A percentile compares a stretch with the other conserved stretches of the same genome.
These are phyloP conservation scores for Tortricodes alternella DNA, from an alignment of 2,888 invertebrate genomes.

Conservation along the genomic window DNA sequence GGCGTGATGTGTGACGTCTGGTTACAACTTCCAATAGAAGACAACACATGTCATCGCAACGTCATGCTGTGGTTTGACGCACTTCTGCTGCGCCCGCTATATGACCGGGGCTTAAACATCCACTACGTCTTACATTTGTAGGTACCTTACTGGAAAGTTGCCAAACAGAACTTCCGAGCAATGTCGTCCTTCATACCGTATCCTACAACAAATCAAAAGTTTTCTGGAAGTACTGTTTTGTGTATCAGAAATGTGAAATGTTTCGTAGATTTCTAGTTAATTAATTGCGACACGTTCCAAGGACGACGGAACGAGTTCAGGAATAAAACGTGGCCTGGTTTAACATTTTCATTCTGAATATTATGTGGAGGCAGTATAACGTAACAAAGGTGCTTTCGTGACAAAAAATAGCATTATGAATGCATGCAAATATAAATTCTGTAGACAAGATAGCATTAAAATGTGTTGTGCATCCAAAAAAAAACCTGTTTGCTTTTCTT, in stretches of 20 bases:
- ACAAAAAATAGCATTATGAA: not conserved
- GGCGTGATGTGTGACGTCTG: too few relatives aligned
- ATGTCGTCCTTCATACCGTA: slow-evolving; percentile 48
- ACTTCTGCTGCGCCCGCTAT: too few relatives aligned
- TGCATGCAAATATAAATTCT: not conserved
- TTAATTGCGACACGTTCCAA: slow-evolving; percentile 15
- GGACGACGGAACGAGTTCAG: slow-evolving; percentile 11
- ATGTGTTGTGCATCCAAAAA: not conserved
- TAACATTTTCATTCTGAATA: not conserved
- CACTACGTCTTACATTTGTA: slow-evolving; percentile 37
- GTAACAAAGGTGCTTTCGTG: not conserved
- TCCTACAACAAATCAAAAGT: slow-evolving; percentile 56
- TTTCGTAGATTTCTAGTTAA: slow-evolving; percentile 24
- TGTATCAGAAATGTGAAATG: slow-evolving; percentile 30
- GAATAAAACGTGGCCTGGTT: not conserved
- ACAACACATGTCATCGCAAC: too few relatives aligned
- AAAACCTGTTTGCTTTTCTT: not conserved
- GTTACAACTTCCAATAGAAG: too few relatives aligned
- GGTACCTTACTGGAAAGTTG: slow-evolving; percentile 49
- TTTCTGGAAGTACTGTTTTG: slow-evolving; percentile 40
- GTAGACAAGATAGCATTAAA: not conserved
- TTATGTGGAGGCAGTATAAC: not conserved
- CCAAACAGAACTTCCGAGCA: slow-evolving; percentile 48
- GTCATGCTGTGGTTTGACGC: too few relatives aligned
- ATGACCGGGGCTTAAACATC: slow-evolving; percentile 10